These are phyloP conservation scores for Argopecten irradians DNA, from an alignment of 1,140 invertebrate genomes.

Conservation along the genomic window DNA sequence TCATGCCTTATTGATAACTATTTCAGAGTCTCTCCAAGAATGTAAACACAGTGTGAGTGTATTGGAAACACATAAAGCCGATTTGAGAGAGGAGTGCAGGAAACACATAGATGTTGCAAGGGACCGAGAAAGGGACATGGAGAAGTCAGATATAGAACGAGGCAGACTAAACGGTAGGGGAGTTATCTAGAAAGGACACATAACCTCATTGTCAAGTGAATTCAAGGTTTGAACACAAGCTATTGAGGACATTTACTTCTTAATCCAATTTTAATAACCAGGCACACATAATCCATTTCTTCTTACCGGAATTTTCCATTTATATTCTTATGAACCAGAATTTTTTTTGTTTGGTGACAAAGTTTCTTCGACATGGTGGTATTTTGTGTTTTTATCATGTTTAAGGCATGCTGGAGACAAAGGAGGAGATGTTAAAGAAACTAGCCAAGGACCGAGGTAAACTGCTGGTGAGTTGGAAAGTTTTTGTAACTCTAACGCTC, in stretches of 20 bases:
- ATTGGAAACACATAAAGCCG: background rate
- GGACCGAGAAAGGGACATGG: background rate
- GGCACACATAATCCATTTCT: too few relatives aligned
- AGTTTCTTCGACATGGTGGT: too few relatives aligned
- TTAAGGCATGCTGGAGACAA: background rate
- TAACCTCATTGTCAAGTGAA: too few relatives aligned
- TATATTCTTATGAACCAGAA: too few relatives aligned
- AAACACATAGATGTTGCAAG: background rate
- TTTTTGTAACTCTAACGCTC: too few relatives aligned
- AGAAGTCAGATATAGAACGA: background rate
- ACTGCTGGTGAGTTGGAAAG: background rate
- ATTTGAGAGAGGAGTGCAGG: background rate
- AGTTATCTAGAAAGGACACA: too few relatives aligned
- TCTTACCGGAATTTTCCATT: too few relatives aligned
- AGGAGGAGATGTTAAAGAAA: background rate
- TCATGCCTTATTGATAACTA: background rate
- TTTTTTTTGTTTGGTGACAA: too few relatives aligned
- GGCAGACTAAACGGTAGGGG: background rate
- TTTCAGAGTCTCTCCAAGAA: conserved; percentile 14
- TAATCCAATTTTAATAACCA: too few relatives aligned
- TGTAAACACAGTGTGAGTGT: background rate
- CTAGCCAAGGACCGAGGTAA: background rate
- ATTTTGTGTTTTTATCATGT: too few relatives aligned
- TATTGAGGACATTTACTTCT: too few relatives aligned
- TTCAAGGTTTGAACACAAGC: too few relatives aligned